Evolutionary conservation across 2,113 vertebrate genomes (phyloP), one percentile per base, ranked within the genome.

Genomic region (Excalfactoria chinensis): DNA sequence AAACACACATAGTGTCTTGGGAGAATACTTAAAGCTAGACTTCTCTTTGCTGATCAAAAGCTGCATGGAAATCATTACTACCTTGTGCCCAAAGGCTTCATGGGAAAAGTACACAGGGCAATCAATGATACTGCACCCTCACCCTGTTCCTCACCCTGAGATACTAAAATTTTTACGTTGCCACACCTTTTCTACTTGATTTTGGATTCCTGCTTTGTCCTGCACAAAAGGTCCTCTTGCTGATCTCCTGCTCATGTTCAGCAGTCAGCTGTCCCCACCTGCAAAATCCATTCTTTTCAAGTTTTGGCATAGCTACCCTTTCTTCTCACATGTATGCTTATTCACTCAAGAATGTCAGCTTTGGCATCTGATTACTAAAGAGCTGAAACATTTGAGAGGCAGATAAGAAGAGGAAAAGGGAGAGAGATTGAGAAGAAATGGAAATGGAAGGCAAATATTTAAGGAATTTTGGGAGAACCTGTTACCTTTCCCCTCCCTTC

Each of bases 371-470:
- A 4, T 53, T 89, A 49, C 68, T 91, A 23, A 46, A 85, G 41
- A 76, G 37, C 67, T 92, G 75, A 85, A 95, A 77, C 37, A 34
- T 76, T 89, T 89, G 37, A 95, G 75, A 91, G 78, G 9, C 28
- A 87, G 78, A 89, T 95, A 95, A 95, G 84, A 93, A 70, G 7
- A 12, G 30, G 58, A 34, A 82, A 82, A 92, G 74, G 59, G 35
- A 30, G 17, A 82, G 81, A 66, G 49, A 20, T 66, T 76, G 66
- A 82, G 90, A 86, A 43, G 60, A 23, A 30, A 30, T 71, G 35
- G 43, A 77, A 92, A 58, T 19, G 22, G 55, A 70, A 5, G 7
- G 23, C 49, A 67, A 72, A 86, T 14, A 44, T 89, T 2, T 0
- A 18, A 35, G 71, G 67, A 76, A 55, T 87, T 78, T 85, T 79